Base-by-base conservation (phyloP, 1,140 invertebrate genomes). In the Temnothorax curvispinosus region DNA sequence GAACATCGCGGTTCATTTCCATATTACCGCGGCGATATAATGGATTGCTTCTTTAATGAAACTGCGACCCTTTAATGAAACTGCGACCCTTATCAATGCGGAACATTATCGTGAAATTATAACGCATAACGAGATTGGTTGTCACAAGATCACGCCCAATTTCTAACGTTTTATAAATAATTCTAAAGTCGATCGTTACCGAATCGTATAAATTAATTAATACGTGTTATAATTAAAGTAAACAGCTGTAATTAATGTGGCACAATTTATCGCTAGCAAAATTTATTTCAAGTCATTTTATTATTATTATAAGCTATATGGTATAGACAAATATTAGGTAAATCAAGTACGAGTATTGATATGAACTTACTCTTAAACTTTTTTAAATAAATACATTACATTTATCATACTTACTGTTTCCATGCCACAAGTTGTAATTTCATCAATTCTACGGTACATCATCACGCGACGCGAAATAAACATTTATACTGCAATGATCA, bases 1-100 rank as follows among this genome's bases (percentile, higher is more conserved):
- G 27, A 80, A 86, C 41, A n/a, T 60, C 41, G 52, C 67, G 18
- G 67, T 50, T 75, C 69, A 75, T 84, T 84, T 84, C 80, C 80
- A 84, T 84, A 75, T 75, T 50, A 84, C 54, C 41, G 41, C 69
- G 69, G 69, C 41, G 80, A 84, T 38, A 11, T 84, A 84, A 84
- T 84, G 80, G 69, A 84, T 84, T 47, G 80, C 80, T 58, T 60
- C 69, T 84, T 84, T 74, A 84, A 84, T 84, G 69, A 84, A 84
- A 75, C 69, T 75, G 72, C 54, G 6, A 8, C 13, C 18, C 69
- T 84, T 74, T 74, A 84, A 84, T 84, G 69, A 84, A 84, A 75
- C 54, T 44, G 62, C 62, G n/a, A 67, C 27, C 69, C 4, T 84
- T 84, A 75, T 84, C 80, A 72, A 82, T 50, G 69, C 5, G 80